Conservation (phyloP, 2,888 invertebrate species). For the Leuctra nigra region DNA sequence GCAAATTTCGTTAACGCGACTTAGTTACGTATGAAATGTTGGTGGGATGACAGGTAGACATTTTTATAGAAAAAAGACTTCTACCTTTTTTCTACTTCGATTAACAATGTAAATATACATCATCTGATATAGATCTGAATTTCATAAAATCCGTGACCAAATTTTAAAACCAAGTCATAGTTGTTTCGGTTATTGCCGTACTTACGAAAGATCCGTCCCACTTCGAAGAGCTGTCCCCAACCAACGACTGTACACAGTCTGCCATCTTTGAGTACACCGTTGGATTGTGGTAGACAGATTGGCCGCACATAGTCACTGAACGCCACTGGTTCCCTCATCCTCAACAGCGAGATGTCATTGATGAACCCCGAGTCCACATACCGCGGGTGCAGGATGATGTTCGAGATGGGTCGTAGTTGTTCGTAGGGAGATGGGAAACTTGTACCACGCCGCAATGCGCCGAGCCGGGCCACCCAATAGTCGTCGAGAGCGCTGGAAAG, state of each 20-base stretch:
- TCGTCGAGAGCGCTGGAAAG: conserved; percentile 58
- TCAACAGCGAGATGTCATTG: conserved; percentile 67
- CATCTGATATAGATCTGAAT: too few species aligned
- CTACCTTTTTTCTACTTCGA: too few species aligned
- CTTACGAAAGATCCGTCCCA: conserved; percentile 74
- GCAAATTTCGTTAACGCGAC: too few species aligned
- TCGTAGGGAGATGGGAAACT: conserved; percentile 71
- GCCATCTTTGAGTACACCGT: conserved; percentile 54
- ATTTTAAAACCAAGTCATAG: too few species aligned
- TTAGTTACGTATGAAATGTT: too few species aligned
- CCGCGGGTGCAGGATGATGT: conserved; percentile 62
- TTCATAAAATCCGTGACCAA: too few species aligned
- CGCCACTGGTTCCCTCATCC: conserved; percentile 51
- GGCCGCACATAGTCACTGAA: conserved; percentile 59
- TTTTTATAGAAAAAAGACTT: too few species aligned
- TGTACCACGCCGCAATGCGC: conserved; percentile 63
- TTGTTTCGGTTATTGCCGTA: conserved; percentile 21
- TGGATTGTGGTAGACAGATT: conserved; percentile 55
- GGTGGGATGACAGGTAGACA: too few species aligned
- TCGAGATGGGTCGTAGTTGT: conserved; percentile 56
- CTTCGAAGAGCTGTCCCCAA: conserved; percentile 75
- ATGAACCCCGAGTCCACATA: conserved; percentile 70
- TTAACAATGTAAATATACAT: too few species aligned
- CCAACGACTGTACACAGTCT: conserved; percentile 70
- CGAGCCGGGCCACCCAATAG: conserved; percentile 74